A percentile compares a stretch with the other conserved stretches of the same genome.
Conservation (phyloP, 2,113 vertebrate genomes). For the Esox niger region DNA sequence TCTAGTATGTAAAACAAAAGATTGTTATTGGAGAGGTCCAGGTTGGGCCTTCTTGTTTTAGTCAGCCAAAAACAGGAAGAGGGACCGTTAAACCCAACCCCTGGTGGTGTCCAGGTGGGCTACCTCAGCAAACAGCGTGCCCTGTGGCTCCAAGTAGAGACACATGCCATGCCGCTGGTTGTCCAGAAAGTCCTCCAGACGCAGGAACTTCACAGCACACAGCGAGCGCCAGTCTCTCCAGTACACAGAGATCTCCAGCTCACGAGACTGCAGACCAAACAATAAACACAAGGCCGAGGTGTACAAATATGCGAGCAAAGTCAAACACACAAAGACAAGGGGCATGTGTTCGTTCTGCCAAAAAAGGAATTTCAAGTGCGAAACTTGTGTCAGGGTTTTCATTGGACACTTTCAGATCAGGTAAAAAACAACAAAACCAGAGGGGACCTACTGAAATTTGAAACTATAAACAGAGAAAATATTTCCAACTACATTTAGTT, state of each 20-base stretch:
- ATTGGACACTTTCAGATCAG: no score
- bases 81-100: no score
- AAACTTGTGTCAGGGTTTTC: no score
- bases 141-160: slow-evolving; percentile 97
- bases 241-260: slow-evolving; percentile 98
- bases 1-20: background rate
- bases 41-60: background rate
- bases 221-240: slow-evolving; percentile 98
- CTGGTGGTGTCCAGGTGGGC: background rate
- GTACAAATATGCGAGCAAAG: slow-evolving; percentile 3
- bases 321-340: background rate
- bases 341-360: no score
- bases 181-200: slow-evolving; percentile 98
- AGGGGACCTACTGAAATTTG: no score
- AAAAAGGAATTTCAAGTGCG: no score
- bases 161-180: slow-evolving; percentile 99
- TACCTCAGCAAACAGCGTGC: slow-evolving; percentile 60
- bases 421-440: no score
- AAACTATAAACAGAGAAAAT: no score
- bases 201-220: slow-evolving; percentile 97
- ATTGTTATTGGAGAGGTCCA: background rate
- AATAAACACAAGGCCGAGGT: slow-evolving; percentile 7
- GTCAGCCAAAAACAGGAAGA: no score
- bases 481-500: no score
- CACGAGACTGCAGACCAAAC: slow-evolving; percentile 80